Conservation (phyloP, 2,113 vertebrate species). For the Chloebia gouldiae region DNA sequence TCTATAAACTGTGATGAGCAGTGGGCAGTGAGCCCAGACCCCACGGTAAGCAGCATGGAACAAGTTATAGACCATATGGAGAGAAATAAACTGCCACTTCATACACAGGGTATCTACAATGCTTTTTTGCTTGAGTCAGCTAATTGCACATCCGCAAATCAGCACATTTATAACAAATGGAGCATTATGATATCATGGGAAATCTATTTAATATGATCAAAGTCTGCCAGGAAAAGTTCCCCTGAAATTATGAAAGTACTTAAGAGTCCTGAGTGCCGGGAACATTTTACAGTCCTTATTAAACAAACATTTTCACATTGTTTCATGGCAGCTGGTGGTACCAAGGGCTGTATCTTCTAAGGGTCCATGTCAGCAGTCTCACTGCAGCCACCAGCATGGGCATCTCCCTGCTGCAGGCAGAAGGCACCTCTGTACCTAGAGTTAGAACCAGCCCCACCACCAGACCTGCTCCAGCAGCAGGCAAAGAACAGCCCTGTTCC, state of each 20-base stretch:
- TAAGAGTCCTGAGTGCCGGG: background rate
- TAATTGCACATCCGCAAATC: slow-evolving; percentile 48
- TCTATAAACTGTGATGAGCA: slow-evolving; percentile 43
- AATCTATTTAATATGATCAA: slow-evolving; percentile 37
- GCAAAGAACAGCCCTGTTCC: background rate
- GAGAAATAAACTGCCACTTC: slow-evolving; percentile 60
- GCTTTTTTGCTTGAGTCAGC: slow-evolving; percentile 51
- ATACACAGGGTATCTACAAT: slow-evolving; percentile 22
- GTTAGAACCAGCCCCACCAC: background rate
- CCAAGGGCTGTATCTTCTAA: background rate
- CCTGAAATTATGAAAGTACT: slow-evolving; percentile 14
- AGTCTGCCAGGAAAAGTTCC: slow-evolving; percentile 36
- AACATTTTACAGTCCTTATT: slow-evolving; percentile 36
- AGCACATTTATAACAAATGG: slow-evolving; percentile 37
- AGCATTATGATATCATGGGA: background rate
- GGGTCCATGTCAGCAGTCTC: background rate
- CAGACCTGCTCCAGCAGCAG: background rate
- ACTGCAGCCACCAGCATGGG: background rate
- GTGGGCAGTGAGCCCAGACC: slow-evolving; percentile 55
- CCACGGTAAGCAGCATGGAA: slow-evolving; percentile 50
- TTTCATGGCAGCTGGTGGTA: background rate
- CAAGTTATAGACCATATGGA: slow-evolving; percentile 63
- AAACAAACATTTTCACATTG: slow-evolving; percentile 19
- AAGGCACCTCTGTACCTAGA: background rate
- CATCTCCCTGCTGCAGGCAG: background rate